phyloP scores from a whole-genome alignment of 2,888 invertebrate genomes.

The Epirrhoe tristata region DNA sequence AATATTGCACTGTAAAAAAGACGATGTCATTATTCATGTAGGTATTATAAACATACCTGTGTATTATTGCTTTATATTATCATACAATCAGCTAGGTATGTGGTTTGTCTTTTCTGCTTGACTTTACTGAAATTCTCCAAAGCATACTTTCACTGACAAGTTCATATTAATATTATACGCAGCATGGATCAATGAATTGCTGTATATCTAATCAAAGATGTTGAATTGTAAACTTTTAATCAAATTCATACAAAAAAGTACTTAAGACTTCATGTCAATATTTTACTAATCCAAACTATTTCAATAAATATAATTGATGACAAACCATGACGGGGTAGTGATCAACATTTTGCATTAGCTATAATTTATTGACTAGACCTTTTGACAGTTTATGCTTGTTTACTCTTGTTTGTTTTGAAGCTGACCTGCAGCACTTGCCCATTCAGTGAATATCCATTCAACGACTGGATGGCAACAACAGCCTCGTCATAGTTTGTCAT shows the following conservation, averaged over 20 bases:
- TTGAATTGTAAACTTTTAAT: conserved; percentile 30
- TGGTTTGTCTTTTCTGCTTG: conserved; percentile 39
- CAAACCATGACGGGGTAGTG: conserved; percentile 82
- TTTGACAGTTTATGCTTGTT: conserved; percentile 81
- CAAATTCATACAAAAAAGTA: conserved; percentile 21
- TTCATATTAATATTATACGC: conserved; percentile 35
- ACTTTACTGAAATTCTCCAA: conserved; percentile 38
- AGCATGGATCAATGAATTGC: conserved; percentile 31
- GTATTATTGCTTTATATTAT: conserved; percentile 39
- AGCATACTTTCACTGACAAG: conserved; percentile 40
- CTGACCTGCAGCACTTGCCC: conserved; percentile 98
- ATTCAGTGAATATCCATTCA: conserved; percentile 98
- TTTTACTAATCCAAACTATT: conserved; percentile 65
- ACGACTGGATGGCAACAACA: conserved; percentile 97
- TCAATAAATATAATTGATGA: conserved; percentile 60
- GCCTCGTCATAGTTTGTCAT: conserved; percentile 99
- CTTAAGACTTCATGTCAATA: conserved; percentile 57
- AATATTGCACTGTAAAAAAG: conserved; percentile 78
- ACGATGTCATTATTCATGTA: conserved; percentile 37
- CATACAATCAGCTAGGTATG: conserved; percentile 36
- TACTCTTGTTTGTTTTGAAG: conserved; percentile 97
- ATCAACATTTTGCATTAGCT: conserved; percentile 85
- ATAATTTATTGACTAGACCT: conserved; percentile 85
- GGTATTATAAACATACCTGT: conserved; percentile 38
- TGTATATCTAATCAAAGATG: conserved; percentile 33